Evolutionary conservation across 1,140 invertebrate species (phyloP), one percentile per base, ranked within the genome.

Genomic region (Macrobrachium rosenbergii): DNA sequence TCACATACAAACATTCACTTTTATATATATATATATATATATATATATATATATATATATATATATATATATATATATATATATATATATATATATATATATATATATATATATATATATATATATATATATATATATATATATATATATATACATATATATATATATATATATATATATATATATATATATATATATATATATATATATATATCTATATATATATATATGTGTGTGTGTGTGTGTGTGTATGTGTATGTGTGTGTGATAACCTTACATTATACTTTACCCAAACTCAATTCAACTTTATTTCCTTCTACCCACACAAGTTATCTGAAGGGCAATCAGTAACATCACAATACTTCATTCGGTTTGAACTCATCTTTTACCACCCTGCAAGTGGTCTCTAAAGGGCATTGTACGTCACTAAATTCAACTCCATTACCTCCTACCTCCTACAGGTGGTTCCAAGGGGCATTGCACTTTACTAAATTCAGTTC

Each of bases 181-280:
- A 69, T 69, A 69, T 69, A 69, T 69, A 23, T 12, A 73, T 5
- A 73, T 28, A 73, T 14, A 73, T 28, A 73, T 28, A 73, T 28
- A 23, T 28, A 73, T 28, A 73, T 28, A 73, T 28, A 73, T 14
- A 73, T 28, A 73, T 28, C 0, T 28, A 73, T 28, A 73, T 28
- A 73, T 28, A 73, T 14, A 73, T 28, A 73, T 28, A 73, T 75
- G n/a, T 75, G n/a, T 75, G 73, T 75, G n/a, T 75, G 73, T 75
- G n/a, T 75, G 73, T 75, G n/a, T 75, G 73, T 76, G 23, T 76
- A 10, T 76, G 23, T 76, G 28, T 76, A 10, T 76, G 28, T 76
- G 23, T 78, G 17, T 78, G 43, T 58, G 17, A n/a, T 52, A 58
- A 43, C 59, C 76, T 78, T 52, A 58, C 76, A 17, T 52, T 78